Conservation (phyloP, 2,888 invertebrate genomes). For the Sceliomorpha sp. region DNA sequence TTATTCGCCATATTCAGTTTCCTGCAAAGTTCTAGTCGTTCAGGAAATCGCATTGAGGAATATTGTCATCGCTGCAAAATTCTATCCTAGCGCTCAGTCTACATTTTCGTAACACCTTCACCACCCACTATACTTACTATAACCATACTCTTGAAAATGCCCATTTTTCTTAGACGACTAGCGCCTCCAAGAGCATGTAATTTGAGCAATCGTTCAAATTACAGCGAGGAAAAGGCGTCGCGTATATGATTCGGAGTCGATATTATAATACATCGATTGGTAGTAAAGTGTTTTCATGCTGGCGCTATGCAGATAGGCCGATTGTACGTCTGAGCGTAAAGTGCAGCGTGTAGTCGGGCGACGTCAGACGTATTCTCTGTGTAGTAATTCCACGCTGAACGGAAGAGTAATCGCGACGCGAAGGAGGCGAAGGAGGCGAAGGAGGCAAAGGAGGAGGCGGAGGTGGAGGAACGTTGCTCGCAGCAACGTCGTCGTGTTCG, state of each 20-base stretch:
- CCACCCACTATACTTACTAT: too few relatives aligned
- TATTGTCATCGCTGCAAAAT: too few relatives aligned
- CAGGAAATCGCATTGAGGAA: too few relatives aligned
- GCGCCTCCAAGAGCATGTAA: conserved; percentile 41
- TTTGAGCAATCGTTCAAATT: conserved; percentile 42
- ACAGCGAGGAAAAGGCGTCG: conserved; percentile 46
- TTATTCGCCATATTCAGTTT: too few relatives aligned
- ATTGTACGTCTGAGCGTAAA: conserved; percentile 34
- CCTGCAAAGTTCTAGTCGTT: too few relatives aligned
- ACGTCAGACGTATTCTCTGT: conserved; percentile 16
- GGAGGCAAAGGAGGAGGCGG: conserved; percentile 29
- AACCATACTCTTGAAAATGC: too few relatives aligned
- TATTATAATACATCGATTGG: conserved; percentile 55
- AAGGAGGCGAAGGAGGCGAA: too few relatives aligned
- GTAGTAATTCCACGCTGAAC: conserved; percentile 26
- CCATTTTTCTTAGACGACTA: too few relatives aligned
- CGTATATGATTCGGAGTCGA: conserved; percentile 36
- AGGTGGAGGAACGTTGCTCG: conserved; percentile 12
- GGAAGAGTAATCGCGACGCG: conserved; percentile 38
- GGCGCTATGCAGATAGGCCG: conserved; percentile 34
- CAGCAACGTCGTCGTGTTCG: conserved; percentile 27
- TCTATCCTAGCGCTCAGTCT: too few relatives aligned
- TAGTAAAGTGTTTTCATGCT: conserved; percentile 54
- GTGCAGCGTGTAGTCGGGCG: conserved; percentile 16
- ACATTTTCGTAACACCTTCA: too few relatives aligned